Evolutionary conservation across 2,888 invertebrate genomes (phyloP), one percentile per base, ranked within the genome.

Genomic region (Drosophila melanocephala): DNA sequence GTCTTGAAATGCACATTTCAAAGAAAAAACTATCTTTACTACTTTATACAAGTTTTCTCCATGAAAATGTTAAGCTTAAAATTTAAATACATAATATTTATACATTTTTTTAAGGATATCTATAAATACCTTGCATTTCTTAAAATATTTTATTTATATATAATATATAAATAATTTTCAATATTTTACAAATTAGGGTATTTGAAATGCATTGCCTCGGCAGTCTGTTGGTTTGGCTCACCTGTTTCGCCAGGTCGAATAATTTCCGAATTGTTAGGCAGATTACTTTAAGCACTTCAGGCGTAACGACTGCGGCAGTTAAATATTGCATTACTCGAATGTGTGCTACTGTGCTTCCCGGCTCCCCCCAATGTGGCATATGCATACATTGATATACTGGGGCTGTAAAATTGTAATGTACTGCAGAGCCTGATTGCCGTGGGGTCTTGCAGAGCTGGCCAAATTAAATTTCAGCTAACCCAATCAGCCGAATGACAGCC

Each of bases 251-350:
- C 56, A 69, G 81, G 61, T 78, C 70, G 75, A 87, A 85, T 82
- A 75, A 81, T 83, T 83, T 75, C 51, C 72, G 65, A 79, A 79
- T 78, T 76, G 75, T 75, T 85, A 85, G 89, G 79, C 79, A 80
- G 87, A 84, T 87, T 87, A 82, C 85, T 67, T 78, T 83, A 60
- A 76, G 81, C 72, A 62, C 71, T 59, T 61, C 77, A 47, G 73
- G 76, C 86, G 86, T 82, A 78, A 82, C 84, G 88, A 88, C 79
- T 88, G 84, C 86, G 75, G 88, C 84, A 86, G 77, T 88, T 88
- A 75, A 83, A 80, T 86, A 79, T 70, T 77, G 71, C 68, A 78
- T 81, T 75, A 71, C 63, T 67, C 59, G 47, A 66, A 72, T 76
- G 62, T 71, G 58, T 63, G 65, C 52, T 60, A 37, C 53, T 37